Conservation (phyloP, 2,888 invertebrate genomes). For the Drosophila ustulata region DNA sequence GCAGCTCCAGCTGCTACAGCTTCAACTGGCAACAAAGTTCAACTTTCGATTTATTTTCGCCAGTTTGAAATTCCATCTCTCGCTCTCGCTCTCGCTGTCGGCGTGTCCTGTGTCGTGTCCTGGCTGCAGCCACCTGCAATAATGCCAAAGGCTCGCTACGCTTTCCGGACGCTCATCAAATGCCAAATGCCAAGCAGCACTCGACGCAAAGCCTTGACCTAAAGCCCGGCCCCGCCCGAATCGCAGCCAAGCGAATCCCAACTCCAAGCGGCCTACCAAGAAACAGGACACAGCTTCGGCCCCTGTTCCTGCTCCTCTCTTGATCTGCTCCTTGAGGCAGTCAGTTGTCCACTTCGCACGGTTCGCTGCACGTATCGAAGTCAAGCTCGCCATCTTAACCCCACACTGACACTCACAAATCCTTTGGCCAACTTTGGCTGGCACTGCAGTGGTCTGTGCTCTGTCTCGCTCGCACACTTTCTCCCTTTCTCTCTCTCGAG, state of each 20-base stretch:
- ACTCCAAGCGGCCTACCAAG: slow-evolving; percentile 43
- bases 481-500: slow-evolving; percentile 32
- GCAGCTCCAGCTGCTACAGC: slow-evolving; percentile 54
- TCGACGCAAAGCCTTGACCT: slow-evolving; percentile 58
- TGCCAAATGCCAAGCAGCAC: slow-evolving; percentile 62
- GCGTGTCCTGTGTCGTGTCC: slow-evolving; percentile 32
- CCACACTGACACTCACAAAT: slow-evolving; percentile 50
- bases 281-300: slow-evolving; percentile 36
- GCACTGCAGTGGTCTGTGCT: slow-evolving; percentile 39
- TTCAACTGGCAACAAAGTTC: slow-evolving; percentile 53
- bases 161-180: slow-evolving; percentile 63
- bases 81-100: neutral
- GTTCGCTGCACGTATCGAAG: slow-evolving; percentile 71
- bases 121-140: slow-evolving; percentile 61
- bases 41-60: slow-evolving; percentile 76
- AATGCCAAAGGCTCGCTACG: slow-evolving; percentile 44
- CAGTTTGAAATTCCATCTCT: slow-evolving; percentile 59
- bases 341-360: slow-evolving; percentile 36
- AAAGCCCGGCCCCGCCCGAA: slow-evolving; percentile 5
- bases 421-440: slow-evolving; percentile 68
- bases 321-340: slow-evolving; percentile 1
- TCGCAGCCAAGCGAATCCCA: slow-evolving; percentile 12
- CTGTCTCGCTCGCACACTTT: neutral
- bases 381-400: slow-evolving; percentile 34
- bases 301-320: neutral